Evolutionary conservation across 2,797 vertebrate genomes (phyloP).

Genomic region (Coracias cyanogaster): DNA sequence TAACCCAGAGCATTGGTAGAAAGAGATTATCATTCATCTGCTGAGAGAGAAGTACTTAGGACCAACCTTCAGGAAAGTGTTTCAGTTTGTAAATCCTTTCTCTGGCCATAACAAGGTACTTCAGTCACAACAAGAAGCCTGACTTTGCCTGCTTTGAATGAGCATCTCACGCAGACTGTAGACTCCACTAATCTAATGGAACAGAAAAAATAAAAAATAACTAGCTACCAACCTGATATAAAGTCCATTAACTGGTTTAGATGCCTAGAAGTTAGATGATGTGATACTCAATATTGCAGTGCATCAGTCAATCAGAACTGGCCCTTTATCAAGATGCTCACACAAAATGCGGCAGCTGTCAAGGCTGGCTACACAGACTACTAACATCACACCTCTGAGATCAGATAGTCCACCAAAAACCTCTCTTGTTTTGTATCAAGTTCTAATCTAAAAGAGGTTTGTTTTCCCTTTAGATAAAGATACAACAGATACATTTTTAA

Average conservation of each 20-base stretch:
- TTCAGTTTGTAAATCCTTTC: background rate
- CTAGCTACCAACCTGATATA: background rate
- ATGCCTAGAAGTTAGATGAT: background rate
- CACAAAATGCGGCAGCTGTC: background rate
- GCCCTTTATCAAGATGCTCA: background rate
- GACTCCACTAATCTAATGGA: background rate
- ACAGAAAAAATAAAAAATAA: background rate
- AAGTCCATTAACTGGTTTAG: background rate
- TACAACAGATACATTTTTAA: background rate
- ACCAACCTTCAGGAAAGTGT: background rate
- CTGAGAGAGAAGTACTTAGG: background rate
- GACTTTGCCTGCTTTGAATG: background rate
- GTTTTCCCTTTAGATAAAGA: background rate
- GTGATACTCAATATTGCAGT: background rate
- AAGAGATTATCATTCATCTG: background rate
- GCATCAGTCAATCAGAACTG: background rate
- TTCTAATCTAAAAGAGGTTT: background rate
- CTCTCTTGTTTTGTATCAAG: background rate
- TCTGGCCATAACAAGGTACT: background rate
- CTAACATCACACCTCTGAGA: background rate
- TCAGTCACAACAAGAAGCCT: background rate
- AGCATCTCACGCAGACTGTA: background rate
- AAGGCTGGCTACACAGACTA: background rate
- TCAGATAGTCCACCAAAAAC: background rate
- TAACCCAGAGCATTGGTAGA: background rate